Evolutionary conservation across 1,140 invertebrate genomes (phyloP), one percentile per base, ranked within the genome.

Genomic region (Yoshiicerus persimilis): DNA sequence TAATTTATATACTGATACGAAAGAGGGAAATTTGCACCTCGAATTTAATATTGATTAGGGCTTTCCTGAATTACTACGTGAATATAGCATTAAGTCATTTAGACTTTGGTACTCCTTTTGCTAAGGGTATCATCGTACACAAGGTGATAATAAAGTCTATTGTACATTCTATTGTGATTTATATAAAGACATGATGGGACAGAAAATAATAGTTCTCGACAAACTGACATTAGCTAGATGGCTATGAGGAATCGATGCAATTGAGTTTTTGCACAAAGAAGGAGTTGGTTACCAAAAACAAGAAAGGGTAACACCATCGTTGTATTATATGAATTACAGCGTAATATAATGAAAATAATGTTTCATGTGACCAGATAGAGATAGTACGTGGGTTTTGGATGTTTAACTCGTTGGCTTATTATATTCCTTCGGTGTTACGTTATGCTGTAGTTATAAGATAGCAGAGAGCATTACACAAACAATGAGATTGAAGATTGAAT

Each of bases 311-410:
- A 70, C 66, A 70, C 25, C 10, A 64, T 20, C 9, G 64, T 70
- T 13, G 3, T 30, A 70, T 70, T 64, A 25, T 23, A 70, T 70
- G 75, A 34, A 38, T 38, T n/a, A 20, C 20, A n/a, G 11, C 20
- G 0, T 80, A 80, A n/a, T 34, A 80, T 80, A n/a, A 36, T 77
- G 70, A 34, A 36, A 77, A 77, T 80, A n/a, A 38, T 38, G 20
- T 16, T 70, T 13, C 16, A n/a, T 34, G 34, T 34, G 13, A 70
- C 11, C 3, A 30, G 32, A 38, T 80, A 4, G 30, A 34, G 70
- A 70, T 80, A 36, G 75, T 80, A 36, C 75, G 75, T 80, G 75
- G 75, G 75, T 80, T 80, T 80, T 80, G 75, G 75, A 80, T 70
- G 30, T 30, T 70, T 70, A 27, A 80, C 30, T 30, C 27, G 25